These are phyloP conservation scores for Ctenochaetus hawaiiensis DNA, from an alignment of 2,797 vertebrate genomes.

Conservation along the genomic window DNA sequence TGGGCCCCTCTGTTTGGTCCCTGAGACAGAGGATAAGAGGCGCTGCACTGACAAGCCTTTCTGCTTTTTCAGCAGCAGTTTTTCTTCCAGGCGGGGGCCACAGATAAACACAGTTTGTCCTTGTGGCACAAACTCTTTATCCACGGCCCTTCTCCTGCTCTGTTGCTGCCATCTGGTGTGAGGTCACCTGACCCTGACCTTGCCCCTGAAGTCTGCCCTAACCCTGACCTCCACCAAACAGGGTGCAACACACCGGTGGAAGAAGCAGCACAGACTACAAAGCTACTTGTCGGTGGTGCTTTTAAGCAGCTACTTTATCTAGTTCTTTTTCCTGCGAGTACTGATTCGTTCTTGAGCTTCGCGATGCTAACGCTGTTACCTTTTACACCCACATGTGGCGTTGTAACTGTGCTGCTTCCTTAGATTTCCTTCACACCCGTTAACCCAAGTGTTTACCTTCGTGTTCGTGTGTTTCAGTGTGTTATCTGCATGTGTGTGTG, in stretches of 20 bases:
- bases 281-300: slow-evolving; percentile 25
- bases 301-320: not conserved
- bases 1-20: slow-evolving; percentile 35
- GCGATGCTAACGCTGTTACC: not conserved
- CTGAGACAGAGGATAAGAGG: slow-evolving; percentile 71
- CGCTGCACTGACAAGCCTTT: slow-evolving; percentile 67
- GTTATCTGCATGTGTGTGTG: slow-evolving; percentile 5
- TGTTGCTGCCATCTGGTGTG: slow-evolving; percentile 77
- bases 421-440: slow-evolving; percentile 19
- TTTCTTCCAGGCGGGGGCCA: slow-evolving; percentile 51
- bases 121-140: slow-evolving; percentile 59
- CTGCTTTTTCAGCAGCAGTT: slow-evolving; percentile 44
- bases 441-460: slow-evolving; percentile 42
- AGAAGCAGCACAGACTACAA: slow-evolving; percentile 91
- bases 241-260: slow-evolving; percentile 92
- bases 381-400: slow-evolving; percentile 28
- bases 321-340: not conserved
- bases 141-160: slow-evolving; percentile 41
- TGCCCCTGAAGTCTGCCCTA: slow-evolving; percentile 48
- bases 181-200: slow-evolving; percentile 70
- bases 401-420: slow-evolving; percentile 68
- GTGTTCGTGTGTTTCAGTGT: slow-evolving; percentile 35
- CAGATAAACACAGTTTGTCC: slow-evolving; percentile 68
- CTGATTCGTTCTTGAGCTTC: not conserved
- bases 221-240: slow-evolving; percentile 89